Percentiles rank a stretch among this genome's conserved stretches.
Evolutionary conservation across 2,113 vertebrate genomes (phyloP).

Genomic region (Eulacestoma nigropectus): DNA sequence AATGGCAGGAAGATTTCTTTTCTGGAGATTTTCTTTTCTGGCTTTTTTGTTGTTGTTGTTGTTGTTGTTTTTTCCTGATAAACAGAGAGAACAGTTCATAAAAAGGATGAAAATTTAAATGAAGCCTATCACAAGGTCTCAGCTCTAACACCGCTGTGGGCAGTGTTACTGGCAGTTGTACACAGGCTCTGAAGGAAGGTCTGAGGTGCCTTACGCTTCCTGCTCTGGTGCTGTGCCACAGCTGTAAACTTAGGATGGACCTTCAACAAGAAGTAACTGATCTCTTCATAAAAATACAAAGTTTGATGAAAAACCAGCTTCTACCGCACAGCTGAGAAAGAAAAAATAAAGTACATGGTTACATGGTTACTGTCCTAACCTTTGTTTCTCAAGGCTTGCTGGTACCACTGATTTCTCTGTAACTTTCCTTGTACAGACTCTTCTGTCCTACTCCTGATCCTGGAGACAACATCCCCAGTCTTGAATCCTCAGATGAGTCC

Average conservation of each 20-base stretch:
- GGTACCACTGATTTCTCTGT: not conserved
- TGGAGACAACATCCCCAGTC: not conserved
- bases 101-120: not conserved
- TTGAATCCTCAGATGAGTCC: not conserved
- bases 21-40: not conserved
- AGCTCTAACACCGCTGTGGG: not conserved
- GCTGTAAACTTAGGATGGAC: not conserved
- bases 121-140: not conserved
- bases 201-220: not conserved
- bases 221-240: not conserved
- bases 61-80: not conserved
- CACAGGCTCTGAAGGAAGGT: not conserved
- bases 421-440: not conserved
- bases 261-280: not conserved
- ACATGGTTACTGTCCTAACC: not conserved
- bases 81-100: not conserved
- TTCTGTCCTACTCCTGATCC: not conserved
- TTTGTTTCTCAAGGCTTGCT: not conserved
- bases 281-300: not conserved
- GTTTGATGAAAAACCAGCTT: not conserved
- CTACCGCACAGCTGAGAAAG: not conserved
- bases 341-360: not conserved
- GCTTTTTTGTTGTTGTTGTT: not conserved
- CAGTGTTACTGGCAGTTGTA: too few relatives aligned
- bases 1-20: not conserved